Evolutionary conservation across 1,140 invertebrate species (phyloP).

Genomic region (Camponotus vicinus): DNA sequence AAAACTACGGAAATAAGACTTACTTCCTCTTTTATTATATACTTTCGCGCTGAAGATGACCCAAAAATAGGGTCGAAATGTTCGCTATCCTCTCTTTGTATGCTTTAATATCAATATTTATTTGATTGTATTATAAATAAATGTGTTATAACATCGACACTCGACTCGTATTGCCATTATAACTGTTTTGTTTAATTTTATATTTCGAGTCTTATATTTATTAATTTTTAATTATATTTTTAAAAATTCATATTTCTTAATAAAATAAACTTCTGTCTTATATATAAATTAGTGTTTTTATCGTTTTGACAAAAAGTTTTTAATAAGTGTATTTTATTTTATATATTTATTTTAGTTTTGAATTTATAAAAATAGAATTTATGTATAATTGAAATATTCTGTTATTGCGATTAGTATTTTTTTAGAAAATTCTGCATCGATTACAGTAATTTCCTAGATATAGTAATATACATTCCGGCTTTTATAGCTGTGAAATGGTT

Average conservation of each 20-base stretch:
- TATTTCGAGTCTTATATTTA: no score
- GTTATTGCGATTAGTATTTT: background rate
- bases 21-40: no score
- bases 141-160: no score
- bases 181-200: no score
- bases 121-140: no score
- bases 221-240: background rate
- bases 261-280: background rate
- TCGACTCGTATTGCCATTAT: no score
- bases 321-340: slow-evolving; percentile 11
- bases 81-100: no score
- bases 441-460: slow-evolving; percentile 57
- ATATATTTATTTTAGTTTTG: background rate
- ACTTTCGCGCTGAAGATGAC: no score
- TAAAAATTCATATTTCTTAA: background rate
- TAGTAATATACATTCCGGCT: slow-evolving; percentile 23
- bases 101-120: no score
- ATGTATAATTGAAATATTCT: background rate
- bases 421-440: background rate
- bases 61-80: no score
- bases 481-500: slow-evolving; percentile 40
- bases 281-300: background rate
- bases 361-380: background rate
- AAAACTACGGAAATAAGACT: no score
- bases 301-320: background rate